Evolutionary conservation across 2,113 vertebrate species (phyloP).

Genomic region (Eclectus roratus): DNA sequence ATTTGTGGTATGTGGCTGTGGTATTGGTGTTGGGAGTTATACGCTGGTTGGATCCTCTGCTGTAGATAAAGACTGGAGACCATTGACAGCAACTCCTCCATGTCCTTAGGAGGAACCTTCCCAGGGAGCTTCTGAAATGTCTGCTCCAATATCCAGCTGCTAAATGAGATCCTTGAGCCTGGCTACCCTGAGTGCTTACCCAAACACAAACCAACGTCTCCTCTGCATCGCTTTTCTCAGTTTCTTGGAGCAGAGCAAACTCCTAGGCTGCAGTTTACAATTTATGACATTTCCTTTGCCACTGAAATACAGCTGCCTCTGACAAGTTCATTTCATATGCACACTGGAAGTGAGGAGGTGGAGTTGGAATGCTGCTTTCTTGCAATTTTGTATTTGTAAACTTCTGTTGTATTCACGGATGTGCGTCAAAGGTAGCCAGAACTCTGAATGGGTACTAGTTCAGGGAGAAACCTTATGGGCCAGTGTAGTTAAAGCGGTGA

Average conservation of each 20-base stretch:
- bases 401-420: not conserved
- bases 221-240: not conserved
- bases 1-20: not conserved
- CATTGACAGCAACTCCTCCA: rapidly evolving
- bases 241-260: not conserved
- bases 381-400: not conserved
- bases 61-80: not conserved
- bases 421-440: not conserved
- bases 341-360: not conserved
- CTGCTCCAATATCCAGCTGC: not conserved
- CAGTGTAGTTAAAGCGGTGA: not conserved
- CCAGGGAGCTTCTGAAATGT: not conserved
- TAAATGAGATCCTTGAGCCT: not conserved
- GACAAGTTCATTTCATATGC: not conserved
- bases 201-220: not conserved
- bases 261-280: not conserved
- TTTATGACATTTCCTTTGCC: not conserved
- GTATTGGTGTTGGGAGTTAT: not conserved
- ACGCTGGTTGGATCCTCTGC: not conserved
- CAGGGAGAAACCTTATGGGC: not conserved
- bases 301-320: not conserved
- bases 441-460: not conserved
- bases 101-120: not conserved
- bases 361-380: not conserved
- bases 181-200: not conserved